These are phyloP conservation scores for Dicranocentrus wangi DNA, from an alignment of 2,888 invertebrate species.

Conservation along the genomic window DNA sequence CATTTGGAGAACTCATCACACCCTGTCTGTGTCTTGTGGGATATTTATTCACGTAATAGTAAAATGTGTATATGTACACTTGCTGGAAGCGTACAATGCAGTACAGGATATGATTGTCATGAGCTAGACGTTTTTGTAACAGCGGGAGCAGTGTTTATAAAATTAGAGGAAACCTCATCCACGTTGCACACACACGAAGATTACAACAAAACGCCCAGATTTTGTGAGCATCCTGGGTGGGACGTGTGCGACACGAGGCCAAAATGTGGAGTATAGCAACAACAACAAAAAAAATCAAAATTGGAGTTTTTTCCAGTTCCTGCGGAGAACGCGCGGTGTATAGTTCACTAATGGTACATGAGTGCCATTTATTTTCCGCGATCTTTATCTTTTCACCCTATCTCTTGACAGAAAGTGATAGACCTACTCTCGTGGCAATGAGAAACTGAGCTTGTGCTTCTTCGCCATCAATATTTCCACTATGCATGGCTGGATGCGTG, in stretches of 20 bases:
- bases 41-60: conserved; percentile 26
- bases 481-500: conserved; percentile 30
- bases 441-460: conserved; percentile 36
- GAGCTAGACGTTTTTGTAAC: conserved; percentile 46
- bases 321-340: no score
- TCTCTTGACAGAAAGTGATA: conserved; percentile 52
- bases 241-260: not conserved
- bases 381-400: conserved; percentile 44
- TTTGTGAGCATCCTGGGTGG: conserved; percentile 16
- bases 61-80: not conserved
- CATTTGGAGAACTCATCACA: no score
- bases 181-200: conserved; percentile 46
- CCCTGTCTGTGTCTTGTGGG: conserved; percentile 13
- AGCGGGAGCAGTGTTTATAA: conserved; percentile 65
- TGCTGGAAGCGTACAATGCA: not conserved
- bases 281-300: not conserved
- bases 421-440: conserved; percentile 36
- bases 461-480: conserved; percentile 18
- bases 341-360: conserved; percentile 35
- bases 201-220: conserved; percentile 51
- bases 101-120: conserved; percentile 43
- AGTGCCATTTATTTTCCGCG: conserved; percentile 43
- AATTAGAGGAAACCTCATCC: conserved; percentile 60
- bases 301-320: no score
- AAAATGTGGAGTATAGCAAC: not conserved